A percentile compares a stretch with the other conserved stretches of the same genome.
Evolutionary conservation across 2,797 vertebrate species (phyloP).

Genomic region (Acipenser transmontanus): DNA sequence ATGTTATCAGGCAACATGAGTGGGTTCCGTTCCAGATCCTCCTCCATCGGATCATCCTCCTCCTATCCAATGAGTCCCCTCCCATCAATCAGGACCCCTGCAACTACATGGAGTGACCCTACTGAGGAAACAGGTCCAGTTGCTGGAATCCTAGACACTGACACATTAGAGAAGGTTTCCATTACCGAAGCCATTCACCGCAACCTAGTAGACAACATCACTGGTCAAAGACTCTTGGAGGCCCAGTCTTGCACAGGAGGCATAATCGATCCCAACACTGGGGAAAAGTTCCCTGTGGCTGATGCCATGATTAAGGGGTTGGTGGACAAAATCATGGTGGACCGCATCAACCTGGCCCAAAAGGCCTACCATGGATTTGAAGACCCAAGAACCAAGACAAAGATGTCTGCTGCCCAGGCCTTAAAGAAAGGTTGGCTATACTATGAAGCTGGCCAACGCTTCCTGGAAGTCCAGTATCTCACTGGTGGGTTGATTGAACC

Average conservation of each 20-base stretch:
- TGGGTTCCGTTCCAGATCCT: slow-evolving; percentile 85
- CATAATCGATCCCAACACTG: slow-evolving; percentile 84
- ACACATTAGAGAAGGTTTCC: slow-evolving; percentile 94
- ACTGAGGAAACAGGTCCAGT: slow-evolving; percentile 81
- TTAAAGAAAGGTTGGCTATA: slow-evolving; percentile 97
- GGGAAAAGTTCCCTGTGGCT: slow-evolving; percentile 70
- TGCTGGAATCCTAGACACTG: slow-evolving; percentile 91
- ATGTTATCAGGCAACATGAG: slow-evolving; percentile 86
- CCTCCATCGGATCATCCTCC: slow-evolving; percentile 86
- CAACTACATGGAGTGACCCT: slow-evolving; percentile 83
- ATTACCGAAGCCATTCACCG: slow-evolving; percentile 91
- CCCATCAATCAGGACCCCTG: slow-evolving; percentile 62
- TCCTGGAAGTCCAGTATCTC: slow-evolving; percentile 93
- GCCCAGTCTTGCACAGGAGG: slow-evolving; percentile 96
- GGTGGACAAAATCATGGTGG: slow-evolving; percentile 91
- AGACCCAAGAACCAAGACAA: slow-evolving; percentile 90
- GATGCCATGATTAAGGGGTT: slow-evolving; percentile 80
- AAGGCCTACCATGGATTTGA: slow-evolving; percentile 95
- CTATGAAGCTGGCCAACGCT: slow-evolving; percentile 94
- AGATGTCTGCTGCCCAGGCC: slow-evolving; percentile 94
- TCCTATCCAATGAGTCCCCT: slow-evolving; percentile 80
- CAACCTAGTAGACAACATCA: slow-evolving; percentile 90
- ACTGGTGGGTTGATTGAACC: slow-evolving; percentile 94
- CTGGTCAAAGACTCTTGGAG: slow-evolving; percentile 90
- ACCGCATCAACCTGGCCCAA: slow-evolving; percentile 90